Evolutionary conservation across 2,888 invertebrate species (phyloP), one percentile per base, ranked within the genome.

Genomic region (Carabus problematicus): DNA sequence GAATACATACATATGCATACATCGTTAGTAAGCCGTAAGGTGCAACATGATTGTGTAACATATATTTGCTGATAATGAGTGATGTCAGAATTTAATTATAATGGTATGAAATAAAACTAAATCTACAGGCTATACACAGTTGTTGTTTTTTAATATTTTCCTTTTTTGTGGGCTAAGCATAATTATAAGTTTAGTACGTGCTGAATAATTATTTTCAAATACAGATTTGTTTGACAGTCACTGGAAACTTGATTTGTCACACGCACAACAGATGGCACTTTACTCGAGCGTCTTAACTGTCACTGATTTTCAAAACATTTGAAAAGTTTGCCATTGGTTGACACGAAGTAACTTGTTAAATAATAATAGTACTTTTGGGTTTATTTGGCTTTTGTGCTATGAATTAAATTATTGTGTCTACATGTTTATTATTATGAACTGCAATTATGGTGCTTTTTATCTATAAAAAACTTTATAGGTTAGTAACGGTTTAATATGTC

Each of bases 401-500:
- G 12, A n/a, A 4, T 1, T n/a, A 45, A 45, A 45, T n/a, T 45
- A 45, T 45, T n/a, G 11, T 45, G 12, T n/a, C 2, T 45, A 4
- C 2, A 6, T 52, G 9, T 52, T 52, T 52, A 52, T 52, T n/a
- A n/a, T 8, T 52, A 16, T 16, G 16, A n/a, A 14, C 3, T 52
- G 52, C 29, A n/a, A 52, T 45, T 45, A 45, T 45, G 11, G 7
- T 11, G 12, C 11, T 45, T 45, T 45, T 45, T 40, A 40, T 59
- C 52, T 4, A 11, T 52, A 16, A 18, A n/a, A n/a, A 16, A 52
- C 52, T 18, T 61, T 61, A 58, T 66, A 72, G 73, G 72, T 73
- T 71, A 72, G 40, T 62, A 73, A 73, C 72, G 71, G 70, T 67
- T 70, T 70, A 80, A 78, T 73, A 87, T 89, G 88, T 87, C 88